Evolutionary conservation across 2,888 invertebrate species (phyloP).

Genomic region (Gymnocheta viridis): DNA sequence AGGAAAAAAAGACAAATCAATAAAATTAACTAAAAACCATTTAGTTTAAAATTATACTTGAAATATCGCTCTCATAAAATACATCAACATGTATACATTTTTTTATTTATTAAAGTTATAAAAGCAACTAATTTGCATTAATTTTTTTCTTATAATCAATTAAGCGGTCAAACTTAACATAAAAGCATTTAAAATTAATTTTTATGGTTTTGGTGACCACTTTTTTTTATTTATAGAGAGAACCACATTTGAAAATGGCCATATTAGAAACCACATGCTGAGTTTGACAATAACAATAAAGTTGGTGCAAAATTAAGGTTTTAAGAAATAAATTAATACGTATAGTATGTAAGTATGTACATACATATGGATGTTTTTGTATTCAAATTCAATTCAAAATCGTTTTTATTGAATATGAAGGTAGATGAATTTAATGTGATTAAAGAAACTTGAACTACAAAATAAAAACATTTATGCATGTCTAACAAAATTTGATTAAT

Average conservation of each 20-base stretch:
- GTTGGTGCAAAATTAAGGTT: constrained; percentile 1
- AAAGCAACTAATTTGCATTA: constrained; percentile 59
- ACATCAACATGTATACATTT: constrained; percentile 15
- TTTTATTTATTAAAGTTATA: constrained; percentile 15
- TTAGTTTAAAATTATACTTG: constrained; percentile 43
- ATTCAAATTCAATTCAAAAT: background rate
- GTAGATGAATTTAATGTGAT: too few species aligned
- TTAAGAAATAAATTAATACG: background rate
- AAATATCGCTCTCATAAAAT: constrained; percentile 30
- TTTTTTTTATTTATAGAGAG: constrained; percentile 27
- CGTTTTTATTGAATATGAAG: background rate
- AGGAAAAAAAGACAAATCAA: constrained; percentile 15
- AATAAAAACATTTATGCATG: too few species aligned
- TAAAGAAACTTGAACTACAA: too few species aligned
- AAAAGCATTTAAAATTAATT: constrained; percentile 30
- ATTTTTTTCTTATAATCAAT: constrained; percentile 37
- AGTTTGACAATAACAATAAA: constrained; percentile 18
- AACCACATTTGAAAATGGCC: constrained; percentile 25
- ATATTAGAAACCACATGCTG: constrained; percentile 28
- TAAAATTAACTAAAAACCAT: constrained; percentile 28
- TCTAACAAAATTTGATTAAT: too few species aligned
- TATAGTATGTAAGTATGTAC: too few species aligned
- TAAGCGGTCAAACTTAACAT: constrained; percentile 18
- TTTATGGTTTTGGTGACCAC: constrained; percentile 18
- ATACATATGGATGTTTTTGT: background rate